Evolutionary conservation across 1,140 invertebrate genomes (phyloP).

Genomic region (Drosophila oshimai): DNA sequence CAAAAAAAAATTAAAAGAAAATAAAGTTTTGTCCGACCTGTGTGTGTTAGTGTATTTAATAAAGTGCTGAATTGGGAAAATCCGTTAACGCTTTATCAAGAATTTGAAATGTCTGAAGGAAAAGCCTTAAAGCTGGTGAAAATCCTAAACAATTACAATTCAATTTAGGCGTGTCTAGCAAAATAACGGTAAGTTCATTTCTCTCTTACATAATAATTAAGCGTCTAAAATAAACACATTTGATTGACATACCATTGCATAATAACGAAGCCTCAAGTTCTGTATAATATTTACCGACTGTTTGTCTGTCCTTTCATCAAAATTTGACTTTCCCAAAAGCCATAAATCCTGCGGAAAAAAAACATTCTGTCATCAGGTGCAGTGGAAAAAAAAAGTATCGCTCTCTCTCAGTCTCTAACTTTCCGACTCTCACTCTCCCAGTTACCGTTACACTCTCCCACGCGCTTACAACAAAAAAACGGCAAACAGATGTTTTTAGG

Average conservation of each 20-base stretch:
- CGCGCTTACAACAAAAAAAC: slow-evolving; percentile 27
- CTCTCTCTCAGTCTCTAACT: slow-evolving; percentile 4
- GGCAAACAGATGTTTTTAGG: slow-evolving; percentile 64
- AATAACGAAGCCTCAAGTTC: slow-evolving; percentile 25
- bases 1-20: slow-evolving; percentile 10
- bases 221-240: not conserved
- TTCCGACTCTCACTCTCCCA: slow-evolving; percentile 1
- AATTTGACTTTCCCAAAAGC: slow-evolving; percentile 39
- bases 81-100: not conserved
- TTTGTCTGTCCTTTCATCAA: slow-evolving; percentile 13
- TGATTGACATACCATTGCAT: slow-evolving; percentile 19
- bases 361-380: slow-evolving; percentile 32
- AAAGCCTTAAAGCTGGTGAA: slow-evolving; percentile 8
- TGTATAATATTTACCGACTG: slow-evolving; percentile 23
- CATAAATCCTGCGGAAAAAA: slow-evolving; percentile 19
- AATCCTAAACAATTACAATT: not conserved
- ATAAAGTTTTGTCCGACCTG: slow-evolving; percentile 28
- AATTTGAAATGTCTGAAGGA: not conserved
- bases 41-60: slow-evolving; percentile 48
- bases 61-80: slow-evolving; percentile 35
- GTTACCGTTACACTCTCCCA: slow-evolving; percentile 42
- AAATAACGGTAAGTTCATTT: slow-evolving; percentile 14
- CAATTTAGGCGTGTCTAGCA: slow-evolving; percentile 32
- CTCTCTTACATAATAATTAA: slow-evolving; percentile 17
- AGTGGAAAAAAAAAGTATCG: slow-evolving; percentile 21